Conservation (phyloP, 2,113 vertebrate species). For the Anoplopoma fimbria region DNA sequence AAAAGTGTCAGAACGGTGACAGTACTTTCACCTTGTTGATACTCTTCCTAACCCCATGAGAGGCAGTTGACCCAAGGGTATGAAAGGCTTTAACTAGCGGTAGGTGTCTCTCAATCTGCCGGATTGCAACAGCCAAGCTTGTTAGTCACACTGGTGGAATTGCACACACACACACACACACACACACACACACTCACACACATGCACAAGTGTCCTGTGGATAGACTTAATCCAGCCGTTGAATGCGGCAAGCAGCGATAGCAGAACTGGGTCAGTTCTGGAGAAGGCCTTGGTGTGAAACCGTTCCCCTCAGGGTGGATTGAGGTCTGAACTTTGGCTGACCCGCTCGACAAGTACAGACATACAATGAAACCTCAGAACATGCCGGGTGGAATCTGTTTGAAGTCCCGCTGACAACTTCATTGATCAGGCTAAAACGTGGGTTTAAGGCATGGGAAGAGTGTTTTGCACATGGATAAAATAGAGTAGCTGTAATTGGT, state of each 20-base stretch:
- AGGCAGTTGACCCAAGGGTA: constrained; percentile 70
- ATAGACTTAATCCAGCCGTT: constrained; percentile 78
- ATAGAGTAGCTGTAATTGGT: constrained; percentile 63
- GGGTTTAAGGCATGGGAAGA: constrained; percentile 41
- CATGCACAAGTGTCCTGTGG: constrained; percentile 59
- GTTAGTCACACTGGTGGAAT: constrained; percentile 77
- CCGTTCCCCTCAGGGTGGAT: constrained; percentile 69
- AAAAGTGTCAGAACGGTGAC: constrained; percentile 44
- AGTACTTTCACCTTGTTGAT: constrained; percentile 28
- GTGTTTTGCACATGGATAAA: constrained; percentile 49
- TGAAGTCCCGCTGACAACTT: constrained; percentile 70
- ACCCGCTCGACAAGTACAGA: constrained; percentile 58
- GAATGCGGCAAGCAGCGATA: constrained; percentile 70
- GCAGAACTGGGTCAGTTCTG: constrained; percentile 81
- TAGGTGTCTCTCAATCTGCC: constrained; percentile 80
- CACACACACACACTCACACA: constrained; percentile 20
- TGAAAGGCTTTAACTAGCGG: constrained; percentile 76
- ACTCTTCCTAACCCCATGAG: constrained; percentile 46
- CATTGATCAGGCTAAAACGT: constrained; percentile 58
- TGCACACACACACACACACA: constrained; percentile 2
- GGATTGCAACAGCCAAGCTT: constrained; percentile 79
- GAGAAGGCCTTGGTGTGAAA: constrained; percentile 69
- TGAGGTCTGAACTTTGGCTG: constrained; percentile 81
- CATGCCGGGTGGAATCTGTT: constrained; percentile 46
- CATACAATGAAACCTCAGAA: constrained; percentile 57